These are phyloP conservation scores for Didymodactylos carnosus DNA, from an alignment of 2,888 invertebrate species.

Conservation along the genomic window DNA sequence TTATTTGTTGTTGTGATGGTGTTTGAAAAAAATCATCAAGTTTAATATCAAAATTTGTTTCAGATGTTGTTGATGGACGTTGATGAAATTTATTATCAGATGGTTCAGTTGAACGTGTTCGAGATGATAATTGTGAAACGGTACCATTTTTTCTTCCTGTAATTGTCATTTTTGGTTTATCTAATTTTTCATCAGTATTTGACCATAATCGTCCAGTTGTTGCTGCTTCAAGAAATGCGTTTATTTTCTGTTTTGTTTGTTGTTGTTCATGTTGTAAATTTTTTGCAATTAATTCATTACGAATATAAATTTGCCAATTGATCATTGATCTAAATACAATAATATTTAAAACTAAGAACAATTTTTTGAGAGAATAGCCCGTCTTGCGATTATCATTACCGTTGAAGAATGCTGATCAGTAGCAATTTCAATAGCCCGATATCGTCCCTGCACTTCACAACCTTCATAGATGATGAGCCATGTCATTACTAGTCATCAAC, in stretches of 20 bases:
- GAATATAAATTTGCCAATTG: conserved; percentile 22
- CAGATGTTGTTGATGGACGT: not conserved
- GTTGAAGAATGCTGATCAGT: too few species aligned
- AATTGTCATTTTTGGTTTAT: not conserved
- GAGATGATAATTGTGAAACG: not conserved
- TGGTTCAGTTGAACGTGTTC: not conserved
- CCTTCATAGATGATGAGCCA: too few species aligned
- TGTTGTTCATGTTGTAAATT: conserved; percentile 22
- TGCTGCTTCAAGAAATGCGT: conserved; percentile 26
- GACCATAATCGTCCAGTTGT: conserved; percentile 21
- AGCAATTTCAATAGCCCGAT: too few species aligned
- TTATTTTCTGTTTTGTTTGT: conserved; percentile 26
- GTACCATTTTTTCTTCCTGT: not conserved
- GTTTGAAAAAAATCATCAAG: not conserved
- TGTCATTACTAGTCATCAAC: too few species aligned
- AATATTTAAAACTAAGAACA: not conserved
- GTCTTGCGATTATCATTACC: too few species aligned
- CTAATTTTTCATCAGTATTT: not conserved
- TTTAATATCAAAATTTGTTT: not conserved
- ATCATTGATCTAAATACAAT: not conserved
- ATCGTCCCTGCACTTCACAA: too few species aligned
- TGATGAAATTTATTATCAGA: not conserved
- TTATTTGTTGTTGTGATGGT: not conserved
- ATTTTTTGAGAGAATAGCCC: too few species aligned
- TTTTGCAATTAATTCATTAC: conserved; percentile 20